Conservation (phyloP, 1,140 invertebrate genomes). For the Zaprionus nigranus region DNA sequence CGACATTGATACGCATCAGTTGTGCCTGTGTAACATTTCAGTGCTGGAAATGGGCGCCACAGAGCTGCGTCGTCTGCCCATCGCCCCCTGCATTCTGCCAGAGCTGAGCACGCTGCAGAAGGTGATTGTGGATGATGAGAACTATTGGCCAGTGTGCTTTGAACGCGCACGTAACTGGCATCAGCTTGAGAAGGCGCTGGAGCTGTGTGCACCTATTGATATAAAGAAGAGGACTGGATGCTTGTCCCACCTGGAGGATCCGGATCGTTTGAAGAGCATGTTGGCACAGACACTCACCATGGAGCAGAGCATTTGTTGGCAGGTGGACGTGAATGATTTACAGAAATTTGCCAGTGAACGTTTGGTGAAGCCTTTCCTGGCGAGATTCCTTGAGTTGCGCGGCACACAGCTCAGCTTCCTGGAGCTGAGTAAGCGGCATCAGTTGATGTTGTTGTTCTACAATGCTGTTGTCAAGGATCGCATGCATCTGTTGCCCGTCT, state of each 20-base stretch:
- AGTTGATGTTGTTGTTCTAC: conserved; percentile 91
- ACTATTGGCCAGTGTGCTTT: conserved; percentile 95
- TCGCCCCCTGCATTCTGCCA: conserved; percentile 94
- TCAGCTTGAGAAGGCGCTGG: conserved; percentile 89
- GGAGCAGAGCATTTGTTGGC: conserved; percentile 87
- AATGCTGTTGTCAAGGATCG: conserved; percentile 95
- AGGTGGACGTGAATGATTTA: conserved; percentile 88
- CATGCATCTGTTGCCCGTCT: conserved; percentile 90
- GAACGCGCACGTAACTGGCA: conserved; percentile 93
- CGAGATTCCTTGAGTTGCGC: conserved; percentile 86
- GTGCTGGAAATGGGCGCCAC: conserved; percentile 73
- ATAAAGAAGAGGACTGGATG: conserved; percentile 96
- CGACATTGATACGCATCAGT: conserved; percentile 91
- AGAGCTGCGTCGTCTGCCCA: conserved; percentile 71
- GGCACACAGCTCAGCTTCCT: conserved; percentile 50
- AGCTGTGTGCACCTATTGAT: conserved; percentile 89
- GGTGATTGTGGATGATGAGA: conserved; percentile 91
- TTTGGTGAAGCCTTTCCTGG: conserved; percentile 88
- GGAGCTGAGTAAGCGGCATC: conserved; percentile 88
- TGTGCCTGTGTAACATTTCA: conserved; percentile 92
- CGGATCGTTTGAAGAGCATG: conserved; percentile 93
- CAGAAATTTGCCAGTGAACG: conserved; percentile 89
- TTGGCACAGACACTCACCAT: conserved; percentile 93
- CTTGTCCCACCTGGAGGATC: conserved; percentile 94
- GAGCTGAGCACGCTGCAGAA: conserved; percentile 91